These are phyloP conservation scores for Tinea trinotella DNA, from an alignment of 2,888 invertebrate species.

Conservation along the genomic window DNA sequence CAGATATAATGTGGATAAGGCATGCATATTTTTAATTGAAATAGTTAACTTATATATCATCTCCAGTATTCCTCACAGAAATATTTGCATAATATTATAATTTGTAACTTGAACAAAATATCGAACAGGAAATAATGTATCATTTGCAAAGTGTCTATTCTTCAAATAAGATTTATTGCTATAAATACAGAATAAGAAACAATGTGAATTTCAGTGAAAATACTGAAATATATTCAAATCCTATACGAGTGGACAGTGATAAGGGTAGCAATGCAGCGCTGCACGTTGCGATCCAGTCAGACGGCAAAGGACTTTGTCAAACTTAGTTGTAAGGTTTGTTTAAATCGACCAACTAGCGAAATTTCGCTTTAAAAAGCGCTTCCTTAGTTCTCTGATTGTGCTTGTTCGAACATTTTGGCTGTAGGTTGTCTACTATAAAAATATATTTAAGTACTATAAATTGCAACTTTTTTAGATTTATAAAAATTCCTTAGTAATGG, in stretches of 20 bases:
- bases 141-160: not conserved
- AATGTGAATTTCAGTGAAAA: slow-evolving; percentile 15
- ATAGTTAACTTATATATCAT: too few species aligned
- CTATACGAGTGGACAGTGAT: slow-evolving; percentile 26
- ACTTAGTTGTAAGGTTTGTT: slow-evolving; percentile 1
- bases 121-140: not conserved
- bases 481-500: too few species aligned
- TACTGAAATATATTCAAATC: slow-evolving; percentile 27
- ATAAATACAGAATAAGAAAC: not conserved
- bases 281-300: not conserved
- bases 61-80: too few species aligned
- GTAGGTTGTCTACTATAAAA: too few species aligned
- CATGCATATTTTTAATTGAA: too few species aligned
- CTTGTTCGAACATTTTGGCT: too few species aligned
- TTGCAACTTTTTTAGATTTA: too few species aligned
- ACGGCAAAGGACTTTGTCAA: not conserved
- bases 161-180: slow-evolving; percentile 11
- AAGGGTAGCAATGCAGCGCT: slow-evolving; percentile 21
- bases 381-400: not conserved
- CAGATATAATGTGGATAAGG: too few species aligned
- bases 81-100: too few species aligned
- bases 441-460: too few species aligned
- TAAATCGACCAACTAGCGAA: not conserved
- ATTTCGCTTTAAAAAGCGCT: not conserved
- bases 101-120: too few species aligned